Conservation (phyloP, 2,113 vertebrate species). For the Rhea pennata region DNA sequence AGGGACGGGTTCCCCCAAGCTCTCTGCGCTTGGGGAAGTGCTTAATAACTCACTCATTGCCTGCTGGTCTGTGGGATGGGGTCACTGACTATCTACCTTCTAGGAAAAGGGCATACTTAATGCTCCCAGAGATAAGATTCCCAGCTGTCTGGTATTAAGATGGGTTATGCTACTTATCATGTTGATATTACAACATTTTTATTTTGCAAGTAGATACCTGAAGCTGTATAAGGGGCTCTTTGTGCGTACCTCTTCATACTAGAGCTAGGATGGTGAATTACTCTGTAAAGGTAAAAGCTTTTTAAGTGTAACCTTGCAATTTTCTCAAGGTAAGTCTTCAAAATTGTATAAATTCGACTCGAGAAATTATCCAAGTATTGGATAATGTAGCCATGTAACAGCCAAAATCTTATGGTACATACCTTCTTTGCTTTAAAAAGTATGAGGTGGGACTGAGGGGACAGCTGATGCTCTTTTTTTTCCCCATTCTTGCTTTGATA, state of each 20-base stretch:
- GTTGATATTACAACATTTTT: background rate
- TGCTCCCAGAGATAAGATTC: background rate
- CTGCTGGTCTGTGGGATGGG: background rate
- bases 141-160: background rate
- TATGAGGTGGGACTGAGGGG: accelerated
- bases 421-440: accelerated
- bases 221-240: accelerated
- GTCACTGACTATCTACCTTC: background rate
- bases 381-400: background rate
- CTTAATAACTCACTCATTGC: background rate
- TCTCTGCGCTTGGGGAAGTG: no score
- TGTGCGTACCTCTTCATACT: accelerated
- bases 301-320: background rate
- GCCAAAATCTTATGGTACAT: accelerated
- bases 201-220: background rate
- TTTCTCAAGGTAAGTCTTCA: background rate
- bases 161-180: background rate
- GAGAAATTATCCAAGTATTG: background rate
- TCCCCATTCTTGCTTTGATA: background rate
- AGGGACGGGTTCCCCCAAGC: no score
- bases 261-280: background rate
- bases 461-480: background rate
- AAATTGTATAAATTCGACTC: background rate
- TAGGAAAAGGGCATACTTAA: background rate
- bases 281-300: background rate